These are phyloP conservation scores for Pelvicachromis taeniatus DNA, from an alignment of 2,113 vertebrate species.

Conservation along the genomic window DNA sequence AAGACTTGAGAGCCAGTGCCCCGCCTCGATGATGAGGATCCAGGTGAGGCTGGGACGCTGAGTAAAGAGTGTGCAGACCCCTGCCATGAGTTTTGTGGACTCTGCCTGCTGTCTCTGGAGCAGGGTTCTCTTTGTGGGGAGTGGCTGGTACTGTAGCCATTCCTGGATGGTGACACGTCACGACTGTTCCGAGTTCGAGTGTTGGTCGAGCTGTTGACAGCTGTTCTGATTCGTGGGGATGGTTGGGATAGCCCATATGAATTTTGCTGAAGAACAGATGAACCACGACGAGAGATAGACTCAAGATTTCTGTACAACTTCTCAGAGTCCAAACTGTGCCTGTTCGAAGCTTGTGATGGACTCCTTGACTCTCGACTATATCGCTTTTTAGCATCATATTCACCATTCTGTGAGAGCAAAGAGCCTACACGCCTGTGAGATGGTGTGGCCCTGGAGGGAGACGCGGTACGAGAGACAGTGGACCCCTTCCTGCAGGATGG, in stretches of 20 bases:
- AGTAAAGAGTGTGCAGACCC: slow-evolving; percentile 55
- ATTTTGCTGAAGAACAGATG: slow-evolving; percentile 30
- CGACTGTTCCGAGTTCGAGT: slow-evolving; percentile 54
- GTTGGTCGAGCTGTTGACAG: slow-evolving; percentile 19
- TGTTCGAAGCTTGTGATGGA: slow-evolving; percentile 66
- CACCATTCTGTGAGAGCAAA: slow-evolving; percentile 31
- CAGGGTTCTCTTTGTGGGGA: slow-evolving; percentile 24
- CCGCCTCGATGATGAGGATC: slow-evolving; percentile 42
- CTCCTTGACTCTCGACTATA: slow-evolving; percentile 46
- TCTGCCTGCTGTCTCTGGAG: slow-evolving; percentile 48
- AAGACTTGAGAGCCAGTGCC: slow-evolving; percentile 2
- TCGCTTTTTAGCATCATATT: neutral
- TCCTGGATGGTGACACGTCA: slow-evolving; percentile 56
- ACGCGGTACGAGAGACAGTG: slow-evolving; percentile 22
- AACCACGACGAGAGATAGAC: slow-evolving; percentile 61
- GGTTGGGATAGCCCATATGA: slow-evolving; percentile 20
- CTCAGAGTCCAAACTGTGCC: slow-evolving; percentile 73
- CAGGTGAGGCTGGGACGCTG: slow-evolving; percentile 38
- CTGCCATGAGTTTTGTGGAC: slow-evolving; percentile 57
- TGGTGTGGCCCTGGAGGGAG: slow-evolving; percentile 19
- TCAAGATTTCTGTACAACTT: slow-evolving; percentile 72
- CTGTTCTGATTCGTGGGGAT: slow-evolving; percentile 29
- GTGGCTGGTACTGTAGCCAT: slow-evolving; percentile 25
- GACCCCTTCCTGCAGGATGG: slow-evolving; percentile 65
- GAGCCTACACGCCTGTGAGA: slow-evolving; percentile 44